A percentile compares a stretch with the other conserved stretches of the same genome.
These are phyloP conservation scores for Idris sp. DNA, from an alignment of 1,140 invertebrate genomes.

Conservation along the genomic window DNA sequence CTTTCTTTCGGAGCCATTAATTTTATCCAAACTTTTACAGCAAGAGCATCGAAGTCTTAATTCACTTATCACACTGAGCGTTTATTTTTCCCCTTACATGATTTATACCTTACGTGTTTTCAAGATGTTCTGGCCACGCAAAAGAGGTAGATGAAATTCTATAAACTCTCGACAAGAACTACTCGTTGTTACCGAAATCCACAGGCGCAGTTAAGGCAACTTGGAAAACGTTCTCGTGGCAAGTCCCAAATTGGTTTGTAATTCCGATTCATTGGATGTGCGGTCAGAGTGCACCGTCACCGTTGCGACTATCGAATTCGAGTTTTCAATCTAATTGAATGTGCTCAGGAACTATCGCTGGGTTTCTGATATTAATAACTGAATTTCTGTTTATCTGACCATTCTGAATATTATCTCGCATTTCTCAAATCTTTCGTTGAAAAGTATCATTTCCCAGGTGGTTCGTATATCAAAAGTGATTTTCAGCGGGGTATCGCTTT, in stretches of 20 bases:
- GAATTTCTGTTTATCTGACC: constrained; percentile 56
- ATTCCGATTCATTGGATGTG: constrained; percentile 71
- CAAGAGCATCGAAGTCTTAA: no score
- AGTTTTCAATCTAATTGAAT: constrained; percentile 67
- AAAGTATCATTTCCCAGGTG: constrained; percentile 47
- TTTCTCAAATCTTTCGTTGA: not conserved
- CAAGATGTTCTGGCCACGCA: constrained; percentile 26
- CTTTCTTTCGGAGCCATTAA: no score
- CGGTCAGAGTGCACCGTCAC: constrained; percentile 57
- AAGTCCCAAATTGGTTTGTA: constrained; percentile 71
- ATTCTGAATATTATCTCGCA: constrained; percentile 39
- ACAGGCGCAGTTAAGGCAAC: constrained; percentile 50
- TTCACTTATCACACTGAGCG: constrained; percentile 1
- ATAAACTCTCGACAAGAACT: constrained; percentile 43
- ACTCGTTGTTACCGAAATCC: constrained; percentile 43
- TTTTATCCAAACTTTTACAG: no score
- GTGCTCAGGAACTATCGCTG: constrained; percentile 50
- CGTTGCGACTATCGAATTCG: constrained; percentile 63
- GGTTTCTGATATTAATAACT: constrained; percentile 63
- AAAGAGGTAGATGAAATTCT: constrained; percentile 17
- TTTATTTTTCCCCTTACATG: constrained; percentile 11
- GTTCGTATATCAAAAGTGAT: constrained; percentile 53
- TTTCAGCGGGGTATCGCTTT: constrained; percentile 41
- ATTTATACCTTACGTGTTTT: constrained; percentile 1
- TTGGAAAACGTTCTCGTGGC: constrained; percentile 64